Evolutionary conservation across 2,797 vertebrate genomes (phyloP), one percentile per base, ranked within the genome.

Genomic region (Champsocephalus gunnari): DNA sequence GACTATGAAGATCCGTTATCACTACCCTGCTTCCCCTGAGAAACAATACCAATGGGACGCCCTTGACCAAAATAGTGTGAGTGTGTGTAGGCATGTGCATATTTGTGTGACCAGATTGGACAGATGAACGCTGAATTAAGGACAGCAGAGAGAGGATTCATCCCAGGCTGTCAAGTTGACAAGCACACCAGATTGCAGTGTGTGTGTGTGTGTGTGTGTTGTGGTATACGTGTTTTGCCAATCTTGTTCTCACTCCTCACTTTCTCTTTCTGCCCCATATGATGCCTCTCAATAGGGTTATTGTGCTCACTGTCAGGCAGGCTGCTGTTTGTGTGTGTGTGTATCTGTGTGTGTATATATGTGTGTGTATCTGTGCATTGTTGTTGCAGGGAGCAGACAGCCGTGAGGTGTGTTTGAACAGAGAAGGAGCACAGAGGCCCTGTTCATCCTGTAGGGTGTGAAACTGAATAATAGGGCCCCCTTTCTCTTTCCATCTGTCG

Each of bases 341-440:
- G 28, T 28, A 4, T 28, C 3, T 24, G 24, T 24, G 21, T 21
- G 21, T 21, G 28, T 28, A 4, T 28, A 0, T 24, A 4, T 28
- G 28, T 28, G 28, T 68, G 51, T 73, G 50, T 75, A n/a, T 71
- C 9, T 73, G 69, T 57, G 87, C 71, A 79, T 90, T 93, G 88
- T 93, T 94, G 85, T 90, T 92, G 82, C 88, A 88, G 88, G 81
- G 89, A 89, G 88, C 92, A 92, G 92, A 90, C 90, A 93, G 86
- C 88, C 91, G 79, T 94, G 92, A 90, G 91, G 90, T 92, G 89
- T 94, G 92, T 94, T 94, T 94, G 92, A 90, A 94, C 90, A 93
- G 92, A 80, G 84, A 91, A 92, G 89, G 88, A 89, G 83, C 79
- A 90, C 84, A 90, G 92, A 93, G 91, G 91, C 91, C 91, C 87